Conservation (phyloP, 2,888 invertebrate genomes). For the Drosophila melanocephala region DNA sequence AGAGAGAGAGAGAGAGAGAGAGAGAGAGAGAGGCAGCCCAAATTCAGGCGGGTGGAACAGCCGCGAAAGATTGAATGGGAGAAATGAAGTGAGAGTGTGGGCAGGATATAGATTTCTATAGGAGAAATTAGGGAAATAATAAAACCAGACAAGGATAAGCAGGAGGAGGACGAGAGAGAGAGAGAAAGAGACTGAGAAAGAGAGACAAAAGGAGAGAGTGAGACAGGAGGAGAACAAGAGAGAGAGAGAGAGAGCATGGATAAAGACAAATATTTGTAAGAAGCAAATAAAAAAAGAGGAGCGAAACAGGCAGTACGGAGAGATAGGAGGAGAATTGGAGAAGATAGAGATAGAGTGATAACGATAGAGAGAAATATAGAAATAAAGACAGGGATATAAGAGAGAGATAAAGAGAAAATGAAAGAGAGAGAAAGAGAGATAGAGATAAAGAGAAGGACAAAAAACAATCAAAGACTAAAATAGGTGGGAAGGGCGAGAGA, state of each 20-base stretch:
- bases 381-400: neutral
- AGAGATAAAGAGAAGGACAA: constrained; percentile 2
- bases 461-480: neutral
- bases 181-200: neutral
- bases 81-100: neutral
- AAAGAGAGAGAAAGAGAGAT: neutral
- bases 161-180: neutral
- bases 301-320: neutral
- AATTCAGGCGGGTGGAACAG: neutral
- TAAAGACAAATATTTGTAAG: neutral
- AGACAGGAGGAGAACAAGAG: constrained; percentile 19
- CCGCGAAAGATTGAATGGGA: constrained; percentile 12
- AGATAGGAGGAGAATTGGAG: neutral
- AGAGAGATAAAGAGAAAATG: neutral
- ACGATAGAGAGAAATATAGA: neutral
- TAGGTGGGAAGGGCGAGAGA: neutral
- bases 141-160: neutral
- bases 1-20: neutral
- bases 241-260: neutral
- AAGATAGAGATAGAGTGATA: neutral
- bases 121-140: neutral
- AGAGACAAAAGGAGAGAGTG: constrained; percentile 28
- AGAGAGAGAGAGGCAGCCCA: neutral
- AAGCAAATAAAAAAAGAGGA: neutral
- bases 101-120: neutral